Evolutionary conservation across 2,113 vertebrate genomes (phyloP).

Genomic region (Lepisosteus osseus): DNA sequence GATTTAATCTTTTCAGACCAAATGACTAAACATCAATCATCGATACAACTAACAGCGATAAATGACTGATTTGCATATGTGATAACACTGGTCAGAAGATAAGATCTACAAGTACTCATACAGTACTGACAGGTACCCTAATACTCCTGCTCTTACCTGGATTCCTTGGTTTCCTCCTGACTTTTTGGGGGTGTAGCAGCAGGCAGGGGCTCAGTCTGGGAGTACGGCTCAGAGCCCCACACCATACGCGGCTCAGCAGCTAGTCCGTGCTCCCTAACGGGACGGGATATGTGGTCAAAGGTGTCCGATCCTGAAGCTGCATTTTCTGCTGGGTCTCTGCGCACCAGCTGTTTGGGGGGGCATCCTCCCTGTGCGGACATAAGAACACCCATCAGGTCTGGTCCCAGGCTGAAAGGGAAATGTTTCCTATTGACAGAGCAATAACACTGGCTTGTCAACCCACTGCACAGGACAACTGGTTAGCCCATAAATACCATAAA

Average conservation of each 20-base stretch:
- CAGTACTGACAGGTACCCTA: neutral
- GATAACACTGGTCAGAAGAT: too few species aligned
- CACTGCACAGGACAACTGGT: too few species aligned
- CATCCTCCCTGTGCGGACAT: slow-evolving; percentile 76
- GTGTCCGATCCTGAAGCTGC: slow-evolving; percentile 79
- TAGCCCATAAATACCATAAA: too few species aligned
- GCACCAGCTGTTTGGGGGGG: slow-evolving; percentile 87
- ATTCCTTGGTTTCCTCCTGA: slow-evolving; percentile 76
- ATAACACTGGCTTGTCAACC: too few species aligned
- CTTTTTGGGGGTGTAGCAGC: slow-evolving; percentile 73
- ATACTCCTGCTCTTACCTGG: slow-evolving; percentile 60
- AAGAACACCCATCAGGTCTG: neutral
- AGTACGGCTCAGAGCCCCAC: slow-evolving; percentile 90
- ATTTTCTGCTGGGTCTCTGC: slow-evolving; percentile 88
- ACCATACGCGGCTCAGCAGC: slow-evolving; percentile 82
- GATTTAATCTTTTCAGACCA: too few species aligned
- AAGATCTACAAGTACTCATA: too few species aligned
- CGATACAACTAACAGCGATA: too few species aligned
- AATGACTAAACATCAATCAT: too few species aligned
- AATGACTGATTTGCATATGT: too few species aligned
- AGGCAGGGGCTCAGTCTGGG: slow-evolving; percentile 75
- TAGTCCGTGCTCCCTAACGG: slow-evolving; percentile 80
- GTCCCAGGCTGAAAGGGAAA: too few species aligned
- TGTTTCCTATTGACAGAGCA: too few species aligned
- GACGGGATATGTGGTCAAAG: slow-evolving; percentile 85